phyloP scores from a whole-genome alignment of 2,797 vertebrate genomes.

The Nyctibius grandis region DNA sequence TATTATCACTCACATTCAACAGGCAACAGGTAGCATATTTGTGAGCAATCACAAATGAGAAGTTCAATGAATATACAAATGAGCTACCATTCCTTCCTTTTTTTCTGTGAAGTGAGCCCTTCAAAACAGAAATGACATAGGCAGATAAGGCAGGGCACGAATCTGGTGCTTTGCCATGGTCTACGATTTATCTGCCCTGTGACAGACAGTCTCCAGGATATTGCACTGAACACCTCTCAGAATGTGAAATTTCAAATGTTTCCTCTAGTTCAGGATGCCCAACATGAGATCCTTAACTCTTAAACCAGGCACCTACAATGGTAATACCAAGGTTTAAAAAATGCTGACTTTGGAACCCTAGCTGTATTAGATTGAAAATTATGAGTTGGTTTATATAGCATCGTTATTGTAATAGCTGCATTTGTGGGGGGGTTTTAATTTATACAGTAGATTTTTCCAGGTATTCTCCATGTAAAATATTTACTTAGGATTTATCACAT shows the following conservation, averaged over 20 bases:
- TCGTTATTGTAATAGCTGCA: neutral
- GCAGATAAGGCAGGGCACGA: neutral
- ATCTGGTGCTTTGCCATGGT: neutral
- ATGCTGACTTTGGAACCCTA: neutral
- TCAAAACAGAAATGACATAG: neutral
- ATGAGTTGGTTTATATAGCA: neutral
- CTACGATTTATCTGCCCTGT: neutral
- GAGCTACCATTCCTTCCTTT: neutral
- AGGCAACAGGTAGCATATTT: neutral
- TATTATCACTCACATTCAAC: neutral
- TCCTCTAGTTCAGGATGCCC: neutral
- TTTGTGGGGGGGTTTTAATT: neutral
- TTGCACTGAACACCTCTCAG: neutral
- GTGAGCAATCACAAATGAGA: neutral
- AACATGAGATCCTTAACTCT: neutral
- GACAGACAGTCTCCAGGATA: neutral
- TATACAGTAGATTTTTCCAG: neutral
- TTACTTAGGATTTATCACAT: neutral
- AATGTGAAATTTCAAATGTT: neutral
- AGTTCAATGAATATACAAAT: neutral
- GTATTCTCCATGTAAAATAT: neutral
- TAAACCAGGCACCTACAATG: neutral
- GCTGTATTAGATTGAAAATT: neutral
- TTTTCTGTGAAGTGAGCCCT: neutral
- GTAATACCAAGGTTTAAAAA: neutral